Base-by-base conservation (phyloP, 2,888 invertebrate species). In the Diadegma fenestrale region DNA sequence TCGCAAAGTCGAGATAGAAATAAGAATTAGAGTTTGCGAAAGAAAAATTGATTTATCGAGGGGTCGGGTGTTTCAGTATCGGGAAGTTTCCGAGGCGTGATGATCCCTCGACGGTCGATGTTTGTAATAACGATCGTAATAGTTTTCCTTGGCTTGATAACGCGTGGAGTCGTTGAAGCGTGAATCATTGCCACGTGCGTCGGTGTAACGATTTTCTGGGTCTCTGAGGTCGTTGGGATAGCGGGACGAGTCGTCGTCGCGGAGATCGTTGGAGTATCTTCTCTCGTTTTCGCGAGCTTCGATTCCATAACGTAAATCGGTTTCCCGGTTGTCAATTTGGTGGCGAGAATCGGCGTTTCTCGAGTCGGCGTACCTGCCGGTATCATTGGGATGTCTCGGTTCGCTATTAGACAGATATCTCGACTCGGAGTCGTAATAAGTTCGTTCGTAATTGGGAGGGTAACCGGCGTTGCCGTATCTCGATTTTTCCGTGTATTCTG, bases 91-190 rank as follows among this genome's bases (percentile, higher is more conserved):
- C 73, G 93, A 90, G 33, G 88, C 88, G 76, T 93, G 93, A 76
- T 93, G 92, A 83, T 94, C 94, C 90, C 94, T 92, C 90, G 93
- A 85, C 0, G 93, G 92, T 72, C 94, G 90, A 80, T 93, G 92
- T 87, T 94, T 94, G 90, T 94, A 94, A 86, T 94, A 94, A 48
- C 94, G 91, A 82, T 94, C 94, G 85, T 94, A 94, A 85, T 94
- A 94, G 80, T 93, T 93, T 73, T 94, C 94, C 83, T 93, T 94
- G 45, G 90, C 63, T 12, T 90, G 88, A 78, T 91, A 90, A 61
- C 90, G 87, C 37, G 89, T 82, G 7, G 88, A 77, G 14, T 89
- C 89, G 26, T 85, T 84, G 86, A 89, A 90, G 66, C 91, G 87
- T 0, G 33, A 58, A 54, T 88, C 88, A 19, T 26, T 64, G 2